Conservation (phyloP, 2,888 invertebrate genomes). For the Hybos culiciformis region DNA sequence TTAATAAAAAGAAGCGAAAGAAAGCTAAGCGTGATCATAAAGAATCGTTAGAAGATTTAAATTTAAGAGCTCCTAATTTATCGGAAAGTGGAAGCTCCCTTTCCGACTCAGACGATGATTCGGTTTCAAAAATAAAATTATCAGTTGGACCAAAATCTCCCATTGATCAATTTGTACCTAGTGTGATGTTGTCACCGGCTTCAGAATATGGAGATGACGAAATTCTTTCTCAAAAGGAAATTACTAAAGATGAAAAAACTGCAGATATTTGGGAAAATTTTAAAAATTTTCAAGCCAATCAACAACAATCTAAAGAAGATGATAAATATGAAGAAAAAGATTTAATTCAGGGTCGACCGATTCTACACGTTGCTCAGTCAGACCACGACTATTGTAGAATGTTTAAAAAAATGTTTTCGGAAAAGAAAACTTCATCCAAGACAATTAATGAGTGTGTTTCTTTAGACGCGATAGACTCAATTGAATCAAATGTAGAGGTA, state of each 20-base stretch:
- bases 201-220: slow-evolving; percentile 27
- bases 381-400: slow-evolving; percentile 66
- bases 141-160: slow-evolving; percentile 17
- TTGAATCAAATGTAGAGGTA: slow-evolving; percentile 5
- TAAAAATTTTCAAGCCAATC: slow-evolving; percentile 22
- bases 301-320: slow-evolving; percentile 12
- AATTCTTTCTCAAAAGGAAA: neutral
- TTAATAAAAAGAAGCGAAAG: slow-evolving; percentile 10
- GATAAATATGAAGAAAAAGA: slow-evolving; percentile 9
- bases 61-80: slow-evolving; percentile 68
- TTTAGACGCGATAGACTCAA: slow-evolving; percentile 20
- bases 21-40: slow-evolving; percentile 18
- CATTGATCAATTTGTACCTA: slow-evolving; percentile 22
- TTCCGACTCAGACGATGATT: no score
- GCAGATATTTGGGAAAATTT: slow-evolving; percentile 29
- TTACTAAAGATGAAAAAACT: slow-evolving; percentile 16
- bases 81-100: slow-evolving; percentile 74
- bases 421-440: slow-evolving; percentile 17
- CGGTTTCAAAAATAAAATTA: slow-evolving; percentile 31
- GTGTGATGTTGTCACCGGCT: slow-evolving; percentile 29
- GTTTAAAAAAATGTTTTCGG: slow-evolving; percentile 20
- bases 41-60: slow-evolving; percentile 42
- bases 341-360: slow-evolving; percentile 21
- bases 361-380: slow-evolving; percentile 45
- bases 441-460: slow-evolving; percentile 14